phyloP scores from a whole-genome alignment of 2,113 vertebrate genomes.

The Pluvianellus socialis region DNA sequence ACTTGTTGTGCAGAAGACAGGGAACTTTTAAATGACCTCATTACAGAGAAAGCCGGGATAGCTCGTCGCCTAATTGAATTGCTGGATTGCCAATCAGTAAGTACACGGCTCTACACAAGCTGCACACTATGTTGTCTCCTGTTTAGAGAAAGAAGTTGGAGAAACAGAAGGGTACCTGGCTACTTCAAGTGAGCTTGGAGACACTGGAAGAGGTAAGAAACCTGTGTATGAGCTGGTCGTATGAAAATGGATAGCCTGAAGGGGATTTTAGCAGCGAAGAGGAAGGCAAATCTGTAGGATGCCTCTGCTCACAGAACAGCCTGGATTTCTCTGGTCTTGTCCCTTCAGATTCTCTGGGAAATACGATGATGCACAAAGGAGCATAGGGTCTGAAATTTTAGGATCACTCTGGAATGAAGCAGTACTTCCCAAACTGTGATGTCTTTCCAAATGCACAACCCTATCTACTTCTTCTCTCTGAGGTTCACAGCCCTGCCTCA shows the following conservation, averaged over 20 bases:
- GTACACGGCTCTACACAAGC: not conserved
- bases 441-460: not conserved
- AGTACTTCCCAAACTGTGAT: not conserved
- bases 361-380: not conserved
- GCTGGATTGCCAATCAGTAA: not conserved
- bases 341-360: not conserved
- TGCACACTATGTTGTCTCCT: not conserved
- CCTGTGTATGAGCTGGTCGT: not conserved
- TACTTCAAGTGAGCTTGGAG: not conserved
- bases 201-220: not conserved
- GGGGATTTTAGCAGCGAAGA: not conserved
- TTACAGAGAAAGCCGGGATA: not conserved
- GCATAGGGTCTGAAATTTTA: not conserved
- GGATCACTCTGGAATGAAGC: not conserved
- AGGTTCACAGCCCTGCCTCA: not conserved
- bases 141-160: not conserved
- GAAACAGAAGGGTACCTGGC: not conserved
- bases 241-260: not conserved
- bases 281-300: not conserved
- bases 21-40: not conserved
- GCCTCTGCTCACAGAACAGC: not conserved
- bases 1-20: not conserved
- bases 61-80: not conserved
- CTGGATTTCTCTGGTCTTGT: not conserved
- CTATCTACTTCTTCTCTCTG: not conserved